These are phyloP conservation scores for Lissonota sp. DNA, from an alignment of 2,888 invertebrate genomes.

Conservation along the genomic window DNA sequence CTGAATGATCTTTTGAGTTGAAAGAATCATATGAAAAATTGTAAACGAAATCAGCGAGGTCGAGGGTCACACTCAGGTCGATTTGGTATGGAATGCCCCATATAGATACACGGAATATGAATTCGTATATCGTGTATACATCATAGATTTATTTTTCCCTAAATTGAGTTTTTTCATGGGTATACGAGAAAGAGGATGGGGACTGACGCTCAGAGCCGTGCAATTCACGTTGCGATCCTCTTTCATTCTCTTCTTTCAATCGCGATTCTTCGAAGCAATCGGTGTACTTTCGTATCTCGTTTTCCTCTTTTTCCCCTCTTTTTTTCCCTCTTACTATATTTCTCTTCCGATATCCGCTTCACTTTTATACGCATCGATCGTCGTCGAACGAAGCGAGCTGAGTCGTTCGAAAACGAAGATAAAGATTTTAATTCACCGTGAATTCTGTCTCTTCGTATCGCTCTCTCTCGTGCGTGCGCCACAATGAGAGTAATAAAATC, in stretches of 20 bases:
- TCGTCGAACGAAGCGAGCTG: slow-evolving; percentile 51
- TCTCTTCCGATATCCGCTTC: slow-evolving; percentile 5
- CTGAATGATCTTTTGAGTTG: too few species aligned
- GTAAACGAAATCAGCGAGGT: too few species aligned
- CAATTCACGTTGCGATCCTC: slow-evolving; percentile 44
- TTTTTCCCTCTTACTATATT: slow-evolving; percentile 1
- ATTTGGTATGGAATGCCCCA: slow-evolving; percentile 4
- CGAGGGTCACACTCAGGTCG: background rate
- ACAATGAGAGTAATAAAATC: slow-evolving; percentile 49
- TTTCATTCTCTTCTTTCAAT: slow-evolving; percentile 49
- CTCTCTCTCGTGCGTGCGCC: slow-evolving; percentile 34
- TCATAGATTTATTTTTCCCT: background rate
- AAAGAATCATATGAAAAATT: too few species aligned
- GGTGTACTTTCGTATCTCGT: slow-evolving; percentile 8
- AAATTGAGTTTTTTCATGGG: slow-evolving; percentile 4
- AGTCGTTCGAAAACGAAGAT: slow-evolving; percentile 66
- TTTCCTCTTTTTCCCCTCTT: slow-evolving; percentile 21
- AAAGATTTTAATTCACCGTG: slow-evolving; percentile 78
- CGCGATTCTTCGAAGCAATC: slow-evolving; percentile 44
- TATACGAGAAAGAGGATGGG: slow-evolving; percentile 8
- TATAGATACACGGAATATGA: background rate
- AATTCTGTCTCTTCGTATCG: slow-evolving; percentile 44
- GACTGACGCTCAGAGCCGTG: slow-evolving; percentile 40
- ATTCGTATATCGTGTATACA: background rate
- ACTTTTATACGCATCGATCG: slow-evolving; percentile 36